Conservation (phyloP, 2,888 invertebrate species). For the Lithophane socia region DNA sequence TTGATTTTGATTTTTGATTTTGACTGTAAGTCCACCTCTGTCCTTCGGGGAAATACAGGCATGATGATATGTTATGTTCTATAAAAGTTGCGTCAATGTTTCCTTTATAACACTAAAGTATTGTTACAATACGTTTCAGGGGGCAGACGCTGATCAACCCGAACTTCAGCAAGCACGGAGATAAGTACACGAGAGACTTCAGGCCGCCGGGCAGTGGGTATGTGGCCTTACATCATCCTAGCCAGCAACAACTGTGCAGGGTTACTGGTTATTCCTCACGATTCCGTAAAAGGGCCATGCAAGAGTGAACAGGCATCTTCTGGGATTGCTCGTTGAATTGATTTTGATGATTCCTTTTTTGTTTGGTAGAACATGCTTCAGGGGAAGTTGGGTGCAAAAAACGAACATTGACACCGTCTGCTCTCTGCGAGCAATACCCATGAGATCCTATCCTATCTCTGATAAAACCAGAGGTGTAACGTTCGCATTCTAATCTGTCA, state of each 20-base stretch:
- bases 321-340: too few species aligned
- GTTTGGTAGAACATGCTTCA: too few species aligned
- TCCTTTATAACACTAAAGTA: neutral
- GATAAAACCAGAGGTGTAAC: neutral
- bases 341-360: too few species aligned
- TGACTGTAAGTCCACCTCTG: too few species aligned
- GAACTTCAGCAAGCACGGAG: slow-evolving; percentile 82
- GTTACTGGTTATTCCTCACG: neutral
- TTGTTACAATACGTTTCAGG: slow-evolving; percentile 71
- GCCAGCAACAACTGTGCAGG: neutral
- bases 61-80: neutral
- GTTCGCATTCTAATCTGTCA: too few species aligned
- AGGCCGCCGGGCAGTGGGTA: slow-evolving; percentile 87
- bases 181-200: slow-evolving; percentile 84
- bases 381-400: too few species aligned
- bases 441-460: neutral
- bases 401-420: neutral
- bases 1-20: too few species aligned
- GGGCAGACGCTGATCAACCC: slow-evolving; percentile 84
- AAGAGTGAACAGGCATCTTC: too few species aligned
- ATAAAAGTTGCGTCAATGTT: neutral
- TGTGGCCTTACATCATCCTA: slow-evolving; percentile 59
- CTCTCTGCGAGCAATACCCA: neutral
- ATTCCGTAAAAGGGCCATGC: too few species aligned
- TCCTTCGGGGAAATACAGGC: too few species aligned